Base-by-base conservation (phyloP, 2,797 vertebrate genomes). In the Aeoliscus strigatus region DNA sequence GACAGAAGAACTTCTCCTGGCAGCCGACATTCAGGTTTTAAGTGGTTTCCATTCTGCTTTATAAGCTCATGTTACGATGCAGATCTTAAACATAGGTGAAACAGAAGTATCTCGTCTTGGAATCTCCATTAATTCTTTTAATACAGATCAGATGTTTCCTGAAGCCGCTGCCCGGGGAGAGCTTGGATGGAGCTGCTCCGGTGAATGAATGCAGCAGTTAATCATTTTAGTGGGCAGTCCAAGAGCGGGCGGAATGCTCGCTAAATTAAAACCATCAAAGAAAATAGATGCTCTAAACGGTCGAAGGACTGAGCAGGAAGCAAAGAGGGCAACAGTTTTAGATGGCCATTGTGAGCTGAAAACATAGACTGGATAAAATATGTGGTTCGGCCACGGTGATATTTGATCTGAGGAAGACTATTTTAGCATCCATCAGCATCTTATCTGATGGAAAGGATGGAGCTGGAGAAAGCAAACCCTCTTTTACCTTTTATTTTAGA, bases 71-170 rank as follows among this genome's bases (percentile, higher is more conserved):
- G 78, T 57, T 38, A 73, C 18, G 42, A 58, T 73, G 60, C 9
- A 26, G 42, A 58, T 73, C 73, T 61, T 64, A 73, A 78, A 73
- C 33, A n/a, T n/a, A 16, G 23, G 53, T 40, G 46, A 70, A 73
- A 68, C 47, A 49, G 61, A 80, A 56, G 40, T 21, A 29, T 43
- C 50, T 4, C 18, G 14, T 34, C 42, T 66, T 55, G 51, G 44
- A 68, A 60, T 69, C 65, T 70, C 60, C 28, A 37, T 39, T 64
- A 50, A 44, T 13, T 64, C 56, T 30, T 73, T 53, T 83, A 78
- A 80, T 58, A 61, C 58, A 58, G 64, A 48, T 83, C 78, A 80
- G 75, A 80, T 77, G 75, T 70, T 69, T 66, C 45, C 37, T 36
- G 38, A 39, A 51, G 44, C 38, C 13, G 28, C 18, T 32, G 61